These are phyloP conservation scores for Mactra quadrangularis DNA, from an alignment of 1,140 invertebrate species.

Conservation along the genomic window DNA sequence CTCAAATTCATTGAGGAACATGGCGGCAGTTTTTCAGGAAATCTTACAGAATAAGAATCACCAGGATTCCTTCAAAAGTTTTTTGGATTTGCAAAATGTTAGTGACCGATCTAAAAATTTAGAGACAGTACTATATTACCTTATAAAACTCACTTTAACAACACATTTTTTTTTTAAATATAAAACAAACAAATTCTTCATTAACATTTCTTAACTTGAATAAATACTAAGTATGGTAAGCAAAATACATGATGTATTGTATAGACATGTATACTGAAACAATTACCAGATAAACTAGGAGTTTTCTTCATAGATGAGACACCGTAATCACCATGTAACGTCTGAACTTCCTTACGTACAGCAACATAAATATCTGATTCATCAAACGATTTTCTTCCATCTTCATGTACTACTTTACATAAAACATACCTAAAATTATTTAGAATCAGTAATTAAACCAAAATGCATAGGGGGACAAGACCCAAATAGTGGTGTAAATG, in stretches of 20 bases:
- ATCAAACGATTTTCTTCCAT: background rate
- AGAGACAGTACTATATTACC: too few relatives aligned
- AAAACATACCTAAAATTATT: slow-evolving; percentile 41
- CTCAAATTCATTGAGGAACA: too few relatives aligned
- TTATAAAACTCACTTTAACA: background rate
- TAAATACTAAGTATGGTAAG: background rate
- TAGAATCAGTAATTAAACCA: background rate
- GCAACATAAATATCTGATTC: slow-evolving; percentile 19
- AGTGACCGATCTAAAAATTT: too few relatives aligned
- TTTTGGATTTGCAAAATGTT: too few relatives aligned
- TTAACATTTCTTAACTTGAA: background rate
- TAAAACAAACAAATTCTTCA: background rate
- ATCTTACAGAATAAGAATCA: too few relatives aligned
- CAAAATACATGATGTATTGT: background rate
- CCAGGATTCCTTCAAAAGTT: too few relatives aligned
- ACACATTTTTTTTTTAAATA: background rate
- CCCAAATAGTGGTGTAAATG: too few relatives aligned
- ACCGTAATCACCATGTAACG: slow-evolving; percentile 46
- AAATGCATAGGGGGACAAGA: too few relatives aligned
- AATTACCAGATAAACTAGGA: slow-evolving; percentile 21
- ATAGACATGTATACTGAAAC: background rate
- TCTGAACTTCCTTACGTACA: background rate
- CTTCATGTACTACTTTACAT: slow-evolving; percentile 21
- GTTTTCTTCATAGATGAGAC: slow-evolving; percentile 6
- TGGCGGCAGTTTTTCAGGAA: too few relatives aligned